These are phyloP conservation scores for Exocentrus adspersus DNA, from an alignment of 2,888 invertebrate genomes.

Conservation along the genomic window DNA sequence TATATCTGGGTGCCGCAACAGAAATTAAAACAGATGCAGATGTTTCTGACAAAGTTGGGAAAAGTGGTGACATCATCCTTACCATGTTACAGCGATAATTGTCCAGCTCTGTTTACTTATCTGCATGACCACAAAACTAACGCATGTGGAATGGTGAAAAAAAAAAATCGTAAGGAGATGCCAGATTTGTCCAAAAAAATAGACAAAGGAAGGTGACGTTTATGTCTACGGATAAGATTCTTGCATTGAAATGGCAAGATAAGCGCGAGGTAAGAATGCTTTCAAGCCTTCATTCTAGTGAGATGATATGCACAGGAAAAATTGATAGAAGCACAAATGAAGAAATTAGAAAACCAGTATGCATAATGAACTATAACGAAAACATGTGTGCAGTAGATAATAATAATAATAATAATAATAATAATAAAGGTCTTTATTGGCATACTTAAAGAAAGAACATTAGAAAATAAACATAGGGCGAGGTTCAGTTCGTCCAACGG, in stretches of 20 bases:
- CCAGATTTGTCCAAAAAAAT: neutral
- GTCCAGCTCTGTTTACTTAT: neutral
- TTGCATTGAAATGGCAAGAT: neutral
- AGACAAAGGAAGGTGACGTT: neutral
- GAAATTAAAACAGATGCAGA: neutral
- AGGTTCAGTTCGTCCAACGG: too few species aligned
- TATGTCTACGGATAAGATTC: neutral
- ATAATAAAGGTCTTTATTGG: too few species aligned
- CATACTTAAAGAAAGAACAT: too few species aligned
- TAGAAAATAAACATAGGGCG: too few species aligned
- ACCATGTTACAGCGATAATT: too few species aligned
- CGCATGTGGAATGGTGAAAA: neutral
- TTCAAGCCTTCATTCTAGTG: neutral
- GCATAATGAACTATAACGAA: conserved; percentile 2
- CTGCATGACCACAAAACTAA: neutral
- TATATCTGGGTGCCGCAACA: neutral
- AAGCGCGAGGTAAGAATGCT: neutral
- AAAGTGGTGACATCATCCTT: neutral
- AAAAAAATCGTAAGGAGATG: conserved; percentile 1
- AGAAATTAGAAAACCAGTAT: neutral
- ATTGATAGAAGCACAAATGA: neutral
- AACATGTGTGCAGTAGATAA: conserved; percentile 6
- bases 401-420: too few species aligned
- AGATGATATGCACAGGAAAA: neutral
- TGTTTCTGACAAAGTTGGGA: neutral